Evolutionary conservation across 2,113 vertebrate genomes (phyloP), one percentile per base, ranked within the genome.

Genomic region (Misgurnus anguillicaudatus): DNA sequence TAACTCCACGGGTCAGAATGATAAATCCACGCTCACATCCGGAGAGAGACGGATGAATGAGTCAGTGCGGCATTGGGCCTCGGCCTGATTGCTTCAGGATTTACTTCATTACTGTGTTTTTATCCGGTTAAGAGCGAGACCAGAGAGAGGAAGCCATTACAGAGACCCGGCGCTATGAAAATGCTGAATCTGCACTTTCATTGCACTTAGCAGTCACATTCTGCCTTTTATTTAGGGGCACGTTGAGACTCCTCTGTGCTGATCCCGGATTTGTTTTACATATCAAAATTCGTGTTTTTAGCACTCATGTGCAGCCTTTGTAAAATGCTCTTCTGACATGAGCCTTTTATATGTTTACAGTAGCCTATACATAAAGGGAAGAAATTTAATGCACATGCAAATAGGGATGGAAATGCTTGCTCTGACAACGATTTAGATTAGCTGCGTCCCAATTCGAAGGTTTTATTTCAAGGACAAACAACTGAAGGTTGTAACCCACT

Each of bases 1-100:
- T 89, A 84, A 89, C 93, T 93, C 89, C 86, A 80, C 85, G 92
- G 94, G 92, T 86, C 85, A 87, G 72, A 85, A 86, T 90, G 84
- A 92, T 92, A 89, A 88, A 92, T 93, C 86, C 84, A 78, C 75
- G 78, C 63, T 73, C 79, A 80, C 85, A 86, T 92, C 90, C 74
- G 61, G 81, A 85, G 83, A 81, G 71, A 77, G 71, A 71, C 77
- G 71, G 78, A 84, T 80, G 78, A 75, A 65, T 77, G 71, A 69
- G 68, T 85, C 81, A 64, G 64, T 84, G 53, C 76, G 60, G 66
- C 80, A 76, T 85, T 80, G 73, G 71, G 73, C 82, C 75, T 75
- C 17, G 47, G 65, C 57, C 82, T 80, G 73, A 82, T 82, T 82
- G 57, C 80, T 79, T 13, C 67, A 71, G 71, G 60, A 82, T 78